Conservation (phyloP, 1,140 invertebrate genomes). For the Drosophila pandora region DNA sequence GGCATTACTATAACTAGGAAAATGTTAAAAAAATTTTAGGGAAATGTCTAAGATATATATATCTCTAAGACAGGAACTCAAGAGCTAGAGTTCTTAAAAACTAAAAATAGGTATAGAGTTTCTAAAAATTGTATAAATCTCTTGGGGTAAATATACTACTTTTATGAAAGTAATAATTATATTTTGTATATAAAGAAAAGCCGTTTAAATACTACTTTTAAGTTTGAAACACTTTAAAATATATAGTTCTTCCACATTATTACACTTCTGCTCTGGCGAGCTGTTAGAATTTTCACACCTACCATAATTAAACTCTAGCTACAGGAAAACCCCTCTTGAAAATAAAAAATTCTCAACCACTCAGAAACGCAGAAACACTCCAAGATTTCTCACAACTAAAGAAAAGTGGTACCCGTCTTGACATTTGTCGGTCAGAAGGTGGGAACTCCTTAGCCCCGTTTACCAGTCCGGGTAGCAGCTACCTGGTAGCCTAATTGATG, state of each 20-base stretch:
- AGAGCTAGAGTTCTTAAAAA: too few species aligned
- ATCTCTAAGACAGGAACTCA: too few species aligned
- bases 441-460: not conserved
- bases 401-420: slow-evolving; percentile 20
- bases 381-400: not conserved
- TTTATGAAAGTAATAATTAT: too few species aligned
- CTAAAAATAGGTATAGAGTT: too few species aligned
- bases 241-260: too few species aligned
- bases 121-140: too few species aligned
- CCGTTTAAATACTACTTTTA: too few species aligned
- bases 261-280: not conserved
- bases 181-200: too few species aligned
- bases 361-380: not conserved
- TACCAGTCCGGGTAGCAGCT: not conserved
- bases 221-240: too few species aligned
- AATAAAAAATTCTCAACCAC: slow-evolving; percentile 3
- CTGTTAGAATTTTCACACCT: not conserved
- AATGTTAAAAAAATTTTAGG: not conserved
- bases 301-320: not conserved
- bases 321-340: not conserved
- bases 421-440: slow-evolving; percentile 25
- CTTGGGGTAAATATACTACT: too few species aligned
- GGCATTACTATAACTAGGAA: slow-evolving; percentile 8
- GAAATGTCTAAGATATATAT: not conserved
- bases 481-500: slow-evolving; percentile 36